Evolutionary conservation across 1,140 invertebrate genomes (phyloP), one percentile per base, ranked within the genome.

Genomic region (Teleogryllus occipitalis): DNA sequence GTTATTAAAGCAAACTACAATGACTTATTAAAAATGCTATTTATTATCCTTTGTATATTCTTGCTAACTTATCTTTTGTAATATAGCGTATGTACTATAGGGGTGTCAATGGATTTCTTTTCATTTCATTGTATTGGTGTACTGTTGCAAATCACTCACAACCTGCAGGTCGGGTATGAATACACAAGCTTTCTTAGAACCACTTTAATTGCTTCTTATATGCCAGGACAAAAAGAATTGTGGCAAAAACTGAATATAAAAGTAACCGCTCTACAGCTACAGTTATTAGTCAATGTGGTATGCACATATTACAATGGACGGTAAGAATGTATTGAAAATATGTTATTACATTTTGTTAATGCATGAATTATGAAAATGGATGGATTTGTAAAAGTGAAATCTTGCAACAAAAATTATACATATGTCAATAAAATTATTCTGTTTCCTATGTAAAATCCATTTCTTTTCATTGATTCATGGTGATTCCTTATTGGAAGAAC

Each of bases 301-400:
- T 48, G 48, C 39, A 48, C 47, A 76, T 47, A 76, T 76, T 77
- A 77, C 47, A 77, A 48, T 77, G 76, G 76, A 77, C 76, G 76
- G 76, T 77, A 77, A 77, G 47, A 77, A 77, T 77, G 21, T 77
- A 77, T 77, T 77, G 76, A 77, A 77, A 77, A 77, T 48, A 77
- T 77, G 48, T 77, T 27, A 76, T 75, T 47, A 46, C 8, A 77
- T 77, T 77, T 77, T 77, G 47, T 48, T 48, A 77, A 47, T 77
- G 76, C 47, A 77, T 48, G 47, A 65, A 77, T 77, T 77, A 48
- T 77, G 76, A 77, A 65, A 77, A 77, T 77, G 76, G 76, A 77
- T 77, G 76, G 76, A 77, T 77, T 77, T 77, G n/a, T 14, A 22
- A 49, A 39, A 39, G 27, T 76, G 47, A 21, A 22, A 77, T 47